Evolutionary conservation across 2,113 vertebrate genomes (phyloP), one percentile per base, ranked within the genome.

Genomic region (Lamprologus tigripictilis): DNA sequence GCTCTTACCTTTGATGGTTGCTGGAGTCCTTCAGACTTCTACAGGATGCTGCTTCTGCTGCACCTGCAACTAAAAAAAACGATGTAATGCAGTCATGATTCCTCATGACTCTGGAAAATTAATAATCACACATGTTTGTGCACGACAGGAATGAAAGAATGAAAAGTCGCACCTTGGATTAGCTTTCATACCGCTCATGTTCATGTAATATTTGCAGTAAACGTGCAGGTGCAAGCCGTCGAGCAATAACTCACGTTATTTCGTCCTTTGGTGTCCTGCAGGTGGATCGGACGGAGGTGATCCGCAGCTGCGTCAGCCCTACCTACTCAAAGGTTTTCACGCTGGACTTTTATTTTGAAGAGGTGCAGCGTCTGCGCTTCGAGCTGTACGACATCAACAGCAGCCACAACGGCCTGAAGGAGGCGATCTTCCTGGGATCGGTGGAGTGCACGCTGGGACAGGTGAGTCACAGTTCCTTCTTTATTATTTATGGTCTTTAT

Each of bases 391-490:
- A 99, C 93, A 98, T 99, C 54, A 98, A 97, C 96, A 98, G 97
- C 95, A 97, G 96, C 87, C 97, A 98, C 94, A 98, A 98, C 7
- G 98, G 97, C 14, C 93, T 98, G 92, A 97, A 97, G 95, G 98
- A 98, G 85, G 97, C 97, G 0, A 97, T 98, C 94, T 98, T 98
- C 83, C 97, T 99, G 4, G 99, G 99, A 2, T 97, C 97, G 6
- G 98, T 99, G 97, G 98, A 99, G 88, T 99, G 98, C 86, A 99
- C 98, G 0, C 97, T 99, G 6, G 99, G 97, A 63, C 98, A 99
- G 96, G 98, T 98, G 94, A 84, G 97, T 26, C 42, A 8, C 71
- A 19, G 26, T 31, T 76, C 71, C 9, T 11, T 47, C 23, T 31
- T 49, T 0, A 71, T 71, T 2, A 45, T 71, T 71, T 42, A 71